Conservation (phyloP, 2,797 vertebrate species). For the Pelobates cultripes region DNA sequence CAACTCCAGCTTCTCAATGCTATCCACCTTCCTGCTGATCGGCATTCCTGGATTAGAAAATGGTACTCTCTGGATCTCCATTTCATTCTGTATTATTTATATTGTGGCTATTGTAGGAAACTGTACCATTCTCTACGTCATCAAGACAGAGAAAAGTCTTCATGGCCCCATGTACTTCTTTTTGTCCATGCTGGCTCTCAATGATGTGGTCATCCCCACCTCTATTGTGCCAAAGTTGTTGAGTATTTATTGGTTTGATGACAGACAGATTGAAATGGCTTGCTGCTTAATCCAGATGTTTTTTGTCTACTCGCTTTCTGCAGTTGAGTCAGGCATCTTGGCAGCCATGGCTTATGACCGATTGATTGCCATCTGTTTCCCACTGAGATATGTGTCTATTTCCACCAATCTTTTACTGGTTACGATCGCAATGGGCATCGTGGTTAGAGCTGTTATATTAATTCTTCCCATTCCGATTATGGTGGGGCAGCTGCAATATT, state of each 20-base stretch:
- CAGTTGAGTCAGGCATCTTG: slow-evolving; percentile 63
- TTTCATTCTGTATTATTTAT: slow-evolving; percentile 65
- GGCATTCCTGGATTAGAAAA: slow-evolving; percentile 64
- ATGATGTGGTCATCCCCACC: background rate
- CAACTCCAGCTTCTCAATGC: no score
- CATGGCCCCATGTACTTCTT: slow-evolving; percentile 11
- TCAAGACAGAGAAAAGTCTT: slow-evolving; percentile 57
- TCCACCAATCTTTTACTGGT: slow-evolving; percentile 55
- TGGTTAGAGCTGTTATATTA: slow-evolving; percentile 29
- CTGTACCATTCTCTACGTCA: slow-evolving; percentile 55
- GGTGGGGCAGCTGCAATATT: slow-evolving; percentile 48
- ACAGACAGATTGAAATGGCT: background rate
- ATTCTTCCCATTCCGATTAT: slow-evolving; percentile 41
- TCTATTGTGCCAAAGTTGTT: background rate
- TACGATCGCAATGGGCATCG: slow-evolving; percentile 46
- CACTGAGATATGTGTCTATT: slow-evolving; percentile 60
- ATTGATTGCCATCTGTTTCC: slow-evolving; percentile 63
- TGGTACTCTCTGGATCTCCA: slow-evolving; percentile 62
- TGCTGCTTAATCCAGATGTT: slow-evolving; percentile 62
- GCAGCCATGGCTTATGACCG: slow-evolving; percentile 64
- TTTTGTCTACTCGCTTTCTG: slow-evolving; percentile 64
- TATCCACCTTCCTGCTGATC: slow-evolving; percentile 62
- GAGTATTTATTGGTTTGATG: background rate
- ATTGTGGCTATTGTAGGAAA: slow-evolving; percentile 62
- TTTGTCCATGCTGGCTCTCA: background rate